These are phyloP conservation scores for Micromussa lordhowensis DNA, from an alignment of 92 coral and sea anemone genomes.

Conservation along the genomic window DNA sequence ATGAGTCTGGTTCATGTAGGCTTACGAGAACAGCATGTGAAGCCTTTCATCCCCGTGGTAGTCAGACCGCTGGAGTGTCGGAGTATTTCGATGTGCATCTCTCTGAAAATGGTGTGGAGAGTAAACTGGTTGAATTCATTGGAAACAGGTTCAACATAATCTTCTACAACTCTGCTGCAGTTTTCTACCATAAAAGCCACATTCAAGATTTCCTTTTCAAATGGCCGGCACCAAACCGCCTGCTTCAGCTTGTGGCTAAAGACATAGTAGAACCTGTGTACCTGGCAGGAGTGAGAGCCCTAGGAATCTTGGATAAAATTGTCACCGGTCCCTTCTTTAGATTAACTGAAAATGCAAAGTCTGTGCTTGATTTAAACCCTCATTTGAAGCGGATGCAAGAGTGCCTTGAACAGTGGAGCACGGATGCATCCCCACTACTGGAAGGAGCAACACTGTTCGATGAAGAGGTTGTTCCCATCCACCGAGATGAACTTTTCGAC, in stretches of 20 bases:
- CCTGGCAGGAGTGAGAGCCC: slow-evolving; percentile 55
- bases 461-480: slow-evolving; percentile 41
- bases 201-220: slow-evolving; percentile 34
- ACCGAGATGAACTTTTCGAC: slow-evolving; percentile 47
- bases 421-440: slow-evolving; percentile 35
- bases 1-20: slow-evolving; percentile 53
- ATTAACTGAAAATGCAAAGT: slow-evolving; percentile 35
- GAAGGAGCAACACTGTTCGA: slow-evolving; percentile 49
- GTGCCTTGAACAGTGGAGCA: slow-evolving; percentile 34
- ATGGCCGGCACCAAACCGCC: slow-evolving; percentile 37
- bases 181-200: slow-evolving; percentile 18
- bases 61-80: slow-evolving; percentile 49
- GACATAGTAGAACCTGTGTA: slow-evolving; percentile 42
- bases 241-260: slow-evolving; percentile 51
- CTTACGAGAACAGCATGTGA: slow-evolving; percentile 52
- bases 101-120: slow-evolving; percentile 2
- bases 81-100: slow-evolving; percentile 20
- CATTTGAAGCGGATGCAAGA: slow-evolving; percentile 45
- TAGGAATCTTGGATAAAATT: slow-evolving; percentile 45
- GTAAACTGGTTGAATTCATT: slow-evolving; percentile 46
- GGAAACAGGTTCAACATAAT: slow-evolving; percentile 25
- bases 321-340: slow-evolving; percentile 54
- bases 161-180: slow-evolving; percentile 38
- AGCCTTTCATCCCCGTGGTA: slow-evolving; percentile 48
- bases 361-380: slow-evolving; percentile 49